phyloP scores from a whole-genome alignment of 1,140 invertebrate genomes.

The Acromyrmex charruanus region DNA sequence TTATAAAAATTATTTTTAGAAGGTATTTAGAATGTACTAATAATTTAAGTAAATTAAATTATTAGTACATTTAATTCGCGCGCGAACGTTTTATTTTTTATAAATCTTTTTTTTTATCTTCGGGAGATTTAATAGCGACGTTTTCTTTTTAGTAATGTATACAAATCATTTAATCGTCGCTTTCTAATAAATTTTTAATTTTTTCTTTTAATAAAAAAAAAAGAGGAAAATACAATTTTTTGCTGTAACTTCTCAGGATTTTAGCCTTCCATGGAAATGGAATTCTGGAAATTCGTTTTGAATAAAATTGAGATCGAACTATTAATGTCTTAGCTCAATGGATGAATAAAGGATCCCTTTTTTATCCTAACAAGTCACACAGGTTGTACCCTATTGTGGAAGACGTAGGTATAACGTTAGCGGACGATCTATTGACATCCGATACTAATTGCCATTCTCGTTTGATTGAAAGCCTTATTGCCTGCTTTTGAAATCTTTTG shows the following conservation, averaged over 20 bases:
- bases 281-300: conserved; percentile 75
- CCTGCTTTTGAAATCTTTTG: conserved; percentile 3
- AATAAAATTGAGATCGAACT: conserved; percentile 80
- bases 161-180: not conserved
- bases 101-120: not conserved
- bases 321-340: conserved; percentile 78
- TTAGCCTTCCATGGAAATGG: conserved; percentile 78
- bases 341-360: conserved; percentile 80
- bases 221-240: conserved; percentile 16
- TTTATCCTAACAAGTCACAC: conserved; percentile 78
- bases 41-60: not conserved
- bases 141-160: not conserved
- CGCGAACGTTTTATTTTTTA: not conserved
- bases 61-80: not conserved
- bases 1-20: not conserved
- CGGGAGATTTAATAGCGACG: not conserved
- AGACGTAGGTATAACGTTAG: conserved; percentile 77
- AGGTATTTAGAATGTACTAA: too few species aligned
- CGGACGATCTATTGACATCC: conserved; percentile 82
- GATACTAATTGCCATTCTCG: conserved; percentile 85
- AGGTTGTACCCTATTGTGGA: conserved; percentile 82
- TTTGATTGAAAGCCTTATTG: conserved; percentile 27
- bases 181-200: conserved; percentile 15
- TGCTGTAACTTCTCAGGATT: not conserved
- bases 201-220: not conserved